Evolutionary conservation across 2,888 invertebrate genomes (phyloP), one percentile per base, ranked within the genome.

Genomic region (Biston stratarius): DNA sequence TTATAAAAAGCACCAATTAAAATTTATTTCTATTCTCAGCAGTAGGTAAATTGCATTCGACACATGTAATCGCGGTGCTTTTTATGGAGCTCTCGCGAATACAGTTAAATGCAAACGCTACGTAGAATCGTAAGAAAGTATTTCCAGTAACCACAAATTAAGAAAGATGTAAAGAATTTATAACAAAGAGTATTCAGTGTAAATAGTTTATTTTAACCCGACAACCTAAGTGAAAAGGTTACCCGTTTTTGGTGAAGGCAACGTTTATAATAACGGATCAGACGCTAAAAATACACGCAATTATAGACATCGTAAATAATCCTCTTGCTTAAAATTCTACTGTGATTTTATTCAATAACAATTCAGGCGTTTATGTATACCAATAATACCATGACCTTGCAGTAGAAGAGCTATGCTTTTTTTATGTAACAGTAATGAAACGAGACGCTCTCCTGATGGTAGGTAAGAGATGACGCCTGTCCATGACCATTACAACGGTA

Each of bases 71-170:
- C 36, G 34, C 44, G 33, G 45, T 51, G 36, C 56, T 67, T 62
- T 61, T 62, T 67, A 61, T 52, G 24, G 40, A 44, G 55, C 42
- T 42, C 45, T 56, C 47, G 24, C 53, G 52, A 60, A 48, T 67
- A 70, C 70, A 59, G 67, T 70, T 70, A 70, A 48, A 67, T 60
- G 67, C 52, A 61, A 70, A 64, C 48, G 49, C 45, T 45, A 63
- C 59, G 59, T 63, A 66, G 67, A 58, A 59, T 59, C 10, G 40
- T 57, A 44, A 57, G 36, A 34, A 55, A 56, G 42, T 53, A 34
- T 38, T 1, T 38, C 3, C 38, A 38, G 2, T 0, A 8, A 49
- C n/a, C 47, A 38, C 47, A 48, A 34, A 48, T 8, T 58, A 58
- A 55, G 55, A 42, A 55, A 55, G 24, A 12, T n/a, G 24, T 15